These are phyloP conservation scores for Brachypteracias leptosomus DNA, from an alignment of 2,113 vertebrate genomes.

Conservation along the genomic window DNA sequence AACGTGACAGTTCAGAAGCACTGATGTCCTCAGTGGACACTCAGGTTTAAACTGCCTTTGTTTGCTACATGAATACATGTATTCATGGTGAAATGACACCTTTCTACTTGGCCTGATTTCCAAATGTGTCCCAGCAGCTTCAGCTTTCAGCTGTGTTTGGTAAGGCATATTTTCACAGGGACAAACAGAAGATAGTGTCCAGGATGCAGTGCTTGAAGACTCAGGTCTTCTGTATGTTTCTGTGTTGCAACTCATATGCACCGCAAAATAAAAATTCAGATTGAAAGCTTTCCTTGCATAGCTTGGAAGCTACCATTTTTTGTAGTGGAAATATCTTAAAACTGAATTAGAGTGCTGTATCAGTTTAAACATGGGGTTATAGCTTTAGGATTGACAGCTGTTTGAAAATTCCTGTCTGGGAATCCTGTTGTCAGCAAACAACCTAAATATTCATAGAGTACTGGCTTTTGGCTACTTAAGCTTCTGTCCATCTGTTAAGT, in stretches of 20 bases:
- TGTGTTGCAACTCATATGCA: not conserved
- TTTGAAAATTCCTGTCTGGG: constrained; percentile 45
- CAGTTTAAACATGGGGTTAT: not conserved
- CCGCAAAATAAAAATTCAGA: not conserved
- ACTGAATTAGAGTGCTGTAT: not conserved
- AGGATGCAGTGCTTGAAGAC: not conserved
- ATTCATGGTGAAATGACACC: not conserved
- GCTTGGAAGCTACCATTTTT: not conserved
- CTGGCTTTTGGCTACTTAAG: constrained; percentile 9
- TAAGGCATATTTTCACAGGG: not conserved
- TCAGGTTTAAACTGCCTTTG: constrained; percentile 8
- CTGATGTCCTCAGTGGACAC: not conserved
- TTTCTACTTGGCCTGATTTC: not conserved
- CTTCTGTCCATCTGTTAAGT: constrained; percentile 56
- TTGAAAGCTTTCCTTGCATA: not conserved
- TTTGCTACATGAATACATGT: not conserved
- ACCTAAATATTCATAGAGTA: not conserved
- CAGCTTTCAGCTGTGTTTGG: not conserved
- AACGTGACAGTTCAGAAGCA: not conserved
- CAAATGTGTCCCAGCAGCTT: not conserved
- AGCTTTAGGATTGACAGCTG: constrained; percentile 39
- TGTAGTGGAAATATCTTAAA: not conserved
- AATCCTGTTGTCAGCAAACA: not conserved
- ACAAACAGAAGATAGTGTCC: not conserved
- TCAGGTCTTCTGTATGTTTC: not conserved